These are phyloP conservation scores for Labeo calbasu DNA, from an alignment of 2,797 vertebrate genomes.

Conservation along the genomic window DNA sequence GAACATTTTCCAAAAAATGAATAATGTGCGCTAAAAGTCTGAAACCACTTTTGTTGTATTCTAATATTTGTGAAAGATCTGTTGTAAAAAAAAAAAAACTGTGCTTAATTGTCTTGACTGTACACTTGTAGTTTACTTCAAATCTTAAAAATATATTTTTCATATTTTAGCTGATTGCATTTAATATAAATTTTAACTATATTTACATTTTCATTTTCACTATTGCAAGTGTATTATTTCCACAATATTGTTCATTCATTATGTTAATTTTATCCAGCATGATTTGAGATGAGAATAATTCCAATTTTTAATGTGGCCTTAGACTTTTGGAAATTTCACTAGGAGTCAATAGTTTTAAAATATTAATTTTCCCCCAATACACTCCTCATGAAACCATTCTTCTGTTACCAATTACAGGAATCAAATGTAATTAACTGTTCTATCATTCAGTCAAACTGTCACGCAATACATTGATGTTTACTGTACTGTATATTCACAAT, in stretches of 20 bases:
- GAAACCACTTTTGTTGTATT: not conserved
- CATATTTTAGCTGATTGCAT: not conserved
- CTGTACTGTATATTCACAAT: no score
- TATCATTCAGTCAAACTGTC: not conserved
- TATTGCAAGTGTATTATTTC: not conserved
- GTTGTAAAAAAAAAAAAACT: no score
- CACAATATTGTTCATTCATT: not conserved
- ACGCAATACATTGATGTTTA: not conserved
- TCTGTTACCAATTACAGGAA: not conserved
- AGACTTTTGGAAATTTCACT: not conserved
- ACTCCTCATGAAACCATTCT: not conserved
- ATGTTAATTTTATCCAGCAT: not conserved
- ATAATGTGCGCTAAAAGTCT: not conserved
- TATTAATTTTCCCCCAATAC: not conserved
- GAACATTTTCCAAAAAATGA: not conserved
- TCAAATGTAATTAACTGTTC: not conserved
- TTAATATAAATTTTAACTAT: not conserved
- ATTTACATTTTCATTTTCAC: not conserved
- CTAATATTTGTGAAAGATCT: not conserved
- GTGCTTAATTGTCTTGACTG: not conserved
- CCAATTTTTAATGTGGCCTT: not conserved
- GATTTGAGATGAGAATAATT: not conserved
- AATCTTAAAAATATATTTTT: not conserved
- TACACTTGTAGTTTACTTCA: not conserved
- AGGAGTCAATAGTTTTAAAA: not conserved